Conservation (phyloP, 2,113 vertebrate genomes). For the Coryphaenoides rupestris region DNA sequence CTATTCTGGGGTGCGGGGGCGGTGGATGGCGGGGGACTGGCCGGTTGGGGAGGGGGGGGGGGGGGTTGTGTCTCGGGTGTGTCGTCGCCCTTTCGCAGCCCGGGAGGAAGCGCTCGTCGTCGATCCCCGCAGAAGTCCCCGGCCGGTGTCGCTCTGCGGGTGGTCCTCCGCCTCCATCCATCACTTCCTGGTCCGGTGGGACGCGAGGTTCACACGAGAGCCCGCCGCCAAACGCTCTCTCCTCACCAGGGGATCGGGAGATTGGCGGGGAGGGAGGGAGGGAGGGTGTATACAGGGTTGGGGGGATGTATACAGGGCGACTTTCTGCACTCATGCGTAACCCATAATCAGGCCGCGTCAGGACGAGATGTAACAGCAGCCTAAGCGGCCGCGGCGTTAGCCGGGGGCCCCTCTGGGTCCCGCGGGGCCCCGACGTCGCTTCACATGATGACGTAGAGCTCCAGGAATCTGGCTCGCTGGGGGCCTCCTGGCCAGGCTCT, state of each 20-base stretch:
- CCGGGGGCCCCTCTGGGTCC: conserved; percentile 26
- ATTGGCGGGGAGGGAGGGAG: too few species aligned
- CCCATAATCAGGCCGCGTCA: conserved; percentile 58
- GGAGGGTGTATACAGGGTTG: too few species aligned
- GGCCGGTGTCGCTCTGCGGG: conserved; percentile 48
- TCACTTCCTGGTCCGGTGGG: conserved; percentile 52
- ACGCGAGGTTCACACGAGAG: conserved; percentile 58
- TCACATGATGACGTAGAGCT: conserved; percentile 48
- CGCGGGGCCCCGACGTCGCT: conserved; percentile 57
- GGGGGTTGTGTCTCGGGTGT: conserved; percentile 21
- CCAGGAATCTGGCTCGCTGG: conserved; percentile 46
- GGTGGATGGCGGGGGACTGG: too few species aligned
- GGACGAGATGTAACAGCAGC: conserved; percentile 60
- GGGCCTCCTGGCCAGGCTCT: conserved; percentile 20
- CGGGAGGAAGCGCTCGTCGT: conserved; percentile 30
- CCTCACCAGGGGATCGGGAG: conserved; percentile 28
- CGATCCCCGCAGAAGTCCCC: conserved; percentile 20
- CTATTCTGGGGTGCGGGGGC: too few species aligned
- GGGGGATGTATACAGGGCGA: conserved; percentile 12
- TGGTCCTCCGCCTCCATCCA: conserved; percentile 64
- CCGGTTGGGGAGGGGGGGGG: too few species aligned
- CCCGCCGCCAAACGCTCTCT: conserved; percentile 51
- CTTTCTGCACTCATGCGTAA: conserved; percentile 64
- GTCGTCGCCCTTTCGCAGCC: conserved; percentile 33
- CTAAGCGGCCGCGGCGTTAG: conserved; percentile 59